Percentiles rank a stretch among this genome's conserved stretches.
These are phyloP conservation scores for Hypotaenidia okinawae DNA, from an alignment of 2,797 vertebrate species.

Conservation along the genomic window DNA sequence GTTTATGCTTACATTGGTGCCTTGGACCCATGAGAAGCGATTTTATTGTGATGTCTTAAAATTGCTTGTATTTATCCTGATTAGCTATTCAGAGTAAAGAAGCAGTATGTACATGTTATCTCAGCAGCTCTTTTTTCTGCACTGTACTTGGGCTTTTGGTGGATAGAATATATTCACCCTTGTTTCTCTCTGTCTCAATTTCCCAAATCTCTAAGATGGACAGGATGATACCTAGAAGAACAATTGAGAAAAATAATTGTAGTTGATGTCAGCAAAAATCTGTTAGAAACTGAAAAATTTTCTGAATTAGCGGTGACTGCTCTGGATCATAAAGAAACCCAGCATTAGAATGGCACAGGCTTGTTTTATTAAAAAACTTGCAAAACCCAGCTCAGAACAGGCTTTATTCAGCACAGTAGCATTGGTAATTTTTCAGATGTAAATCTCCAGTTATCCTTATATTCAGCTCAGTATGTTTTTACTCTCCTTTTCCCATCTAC, in stretches of 20 bases:
- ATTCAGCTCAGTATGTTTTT: not conserved
- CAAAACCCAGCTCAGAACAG: not conserved
- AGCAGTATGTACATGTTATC: not conserved
- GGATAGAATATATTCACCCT: not conserved
- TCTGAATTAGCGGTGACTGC: not conserved
- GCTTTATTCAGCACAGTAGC: not conserved
- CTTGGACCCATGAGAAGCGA: not conserved
- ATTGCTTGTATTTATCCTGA: not conserved
- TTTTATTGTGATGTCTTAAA: not conserved
- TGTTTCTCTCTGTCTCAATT: not conserved
- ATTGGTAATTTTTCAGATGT: not conserved
- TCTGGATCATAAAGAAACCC: not conserved
- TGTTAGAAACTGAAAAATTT: not conserved
- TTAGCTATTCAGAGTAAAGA: not conserved
- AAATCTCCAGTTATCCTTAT: not conserved
- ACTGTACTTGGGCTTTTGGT: not conserved
- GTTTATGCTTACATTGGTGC: not conserved
- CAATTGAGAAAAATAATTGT: not conserved
- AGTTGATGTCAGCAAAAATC: not conserved
- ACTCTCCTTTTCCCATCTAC: not conserved
- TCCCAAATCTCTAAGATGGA: not conserved
- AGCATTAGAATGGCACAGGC: not conserved
- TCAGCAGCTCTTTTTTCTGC: not conserved
- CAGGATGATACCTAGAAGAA: not conserved
- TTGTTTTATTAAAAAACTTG: not conserved